Conservation (phyloP, 64 coral and sea anemone species). For the Hydrozoanthus tunicans region DNA sequence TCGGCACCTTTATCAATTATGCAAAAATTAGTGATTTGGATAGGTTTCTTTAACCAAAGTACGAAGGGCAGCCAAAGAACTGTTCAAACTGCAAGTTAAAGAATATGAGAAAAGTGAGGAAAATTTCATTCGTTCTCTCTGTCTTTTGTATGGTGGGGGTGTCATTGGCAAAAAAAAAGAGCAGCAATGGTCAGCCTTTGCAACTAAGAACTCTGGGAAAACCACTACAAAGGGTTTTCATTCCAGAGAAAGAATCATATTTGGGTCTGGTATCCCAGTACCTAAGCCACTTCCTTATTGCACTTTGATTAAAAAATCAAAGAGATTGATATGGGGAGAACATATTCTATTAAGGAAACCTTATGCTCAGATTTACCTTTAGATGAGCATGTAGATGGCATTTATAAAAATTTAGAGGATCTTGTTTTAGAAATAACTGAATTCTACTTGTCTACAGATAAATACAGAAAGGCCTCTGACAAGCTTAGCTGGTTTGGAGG, state of each 20-base stretch:
- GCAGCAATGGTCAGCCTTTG: constrained; percentile 19
- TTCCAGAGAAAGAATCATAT: background rate
- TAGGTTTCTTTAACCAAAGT: constrained; percentile 11
- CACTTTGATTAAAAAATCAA: constrained; percentile 14
- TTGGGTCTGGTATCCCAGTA: constrained; percentile 21
- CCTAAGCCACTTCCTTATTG: constrained; percentile 23
- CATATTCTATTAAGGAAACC: constrained; percentile 25
- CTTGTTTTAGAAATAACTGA: constrained; percentile 14
- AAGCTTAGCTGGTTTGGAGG: constrained; percentile 1
- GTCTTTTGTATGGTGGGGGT: constrained; percentile 41
- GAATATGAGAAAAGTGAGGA: constrained; percentile 36
- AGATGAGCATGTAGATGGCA: constrained; percentile 12
- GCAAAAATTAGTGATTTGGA: constrained; percentile 7
- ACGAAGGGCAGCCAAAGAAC: constrained; percentile 10
- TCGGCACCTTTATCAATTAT: constrained; percentile 27
- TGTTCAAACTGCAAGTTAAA: constrained; percentile 14
- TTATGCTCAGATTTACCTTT: constrained; percentile 13
- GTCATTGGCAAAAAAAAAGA: constrained; percentile 43
- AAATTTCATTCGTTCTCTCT: constrained; percentile 19
- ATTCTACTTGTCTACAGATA: constrained; percentile 18
- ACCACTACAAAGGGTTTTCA: constrained; percentile 13
- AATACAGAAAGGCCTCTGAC: constrained; percentile 10
- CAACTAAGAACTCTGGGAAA: constrained; percentile 10
- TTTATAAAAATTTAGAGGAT: constrained; percentile 15
- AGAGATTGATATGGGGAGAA: constrained; percentile 6